Evolutionary conservation across 2,797 vertebrate genomes (phyloP).

Genomic region (Rhyacichthys aspro): DNA sequence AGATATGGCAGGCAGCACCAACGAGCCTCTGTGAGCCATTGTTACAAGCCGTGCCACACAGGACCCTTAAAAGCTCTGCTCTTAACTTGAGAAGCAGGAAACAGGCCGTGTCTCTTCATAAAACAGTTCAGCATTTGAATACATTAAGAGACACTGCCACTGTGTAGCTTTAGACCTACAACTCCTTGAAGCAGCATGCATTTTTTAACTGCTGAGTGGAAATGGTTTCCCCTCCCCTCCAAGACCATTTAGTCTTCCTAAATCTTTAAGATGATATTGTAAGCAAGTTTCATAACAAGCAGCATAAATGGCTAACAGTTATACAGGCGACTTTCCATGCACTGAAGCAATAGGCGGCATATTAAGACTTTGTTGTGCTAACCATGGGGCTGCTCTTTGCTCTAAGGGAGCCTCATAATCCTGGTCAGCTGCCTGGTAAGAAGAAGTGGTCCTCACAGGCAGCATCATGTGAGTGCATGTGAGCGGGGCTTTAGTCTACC

Average conservation of each 20-base stretch:
- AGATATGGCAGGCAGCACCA: conserved; percentile 26
- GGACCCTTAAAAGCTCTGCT: conserved; percentile 48
- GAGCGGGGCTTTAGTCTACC: conserved; percentile 60
- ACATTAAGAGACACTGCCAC: conserved; percentile 34
- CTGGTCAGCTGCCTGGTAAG: conserved; percentile 80
- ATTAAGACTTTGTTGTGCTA: conserved; percentile 25
- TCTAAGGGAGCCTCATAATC: conserved; percentile 77
- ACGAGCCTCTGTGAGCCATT: conserved; percentile 39
- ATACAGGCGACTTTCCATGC: conserved; percentile 19
- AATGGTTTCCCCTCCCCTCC: conserved; percentile 21
- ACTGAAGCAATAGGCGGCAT: too few relatives aligned
- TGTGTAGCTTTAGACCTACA: conserved; percentile 25
- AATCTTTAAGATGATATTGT: conserved; percentile 61
- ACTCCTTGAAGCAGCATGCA: conserved; percentile 43
- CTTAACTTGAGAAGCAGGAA: conserved; percentile 43
- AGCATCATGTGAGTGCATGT: conserved; percentile 83
- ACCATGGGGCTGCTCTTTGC: conserved; percentile 39
- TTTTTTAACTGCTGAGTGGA: conserved; percentile 52
- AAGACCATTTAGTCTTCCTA: conserved; percentile 48
- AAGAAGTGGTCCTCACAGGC: conserved; percentile 63
- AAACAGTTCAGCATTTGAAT: conserved; percentile 53
- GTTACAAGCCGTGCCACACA: conserved; percentile 37
- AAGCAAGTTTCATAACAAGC: conserved; percentile 32
- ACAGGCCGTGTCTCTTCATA: conserved; percentile 50
- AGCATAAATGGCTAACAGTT: conserved; percentile 22